Evolutionary conservation across 2,113 vertebrate genomes (phyloP).

Genomic region (Lichenostomus cassidix): DNA sequence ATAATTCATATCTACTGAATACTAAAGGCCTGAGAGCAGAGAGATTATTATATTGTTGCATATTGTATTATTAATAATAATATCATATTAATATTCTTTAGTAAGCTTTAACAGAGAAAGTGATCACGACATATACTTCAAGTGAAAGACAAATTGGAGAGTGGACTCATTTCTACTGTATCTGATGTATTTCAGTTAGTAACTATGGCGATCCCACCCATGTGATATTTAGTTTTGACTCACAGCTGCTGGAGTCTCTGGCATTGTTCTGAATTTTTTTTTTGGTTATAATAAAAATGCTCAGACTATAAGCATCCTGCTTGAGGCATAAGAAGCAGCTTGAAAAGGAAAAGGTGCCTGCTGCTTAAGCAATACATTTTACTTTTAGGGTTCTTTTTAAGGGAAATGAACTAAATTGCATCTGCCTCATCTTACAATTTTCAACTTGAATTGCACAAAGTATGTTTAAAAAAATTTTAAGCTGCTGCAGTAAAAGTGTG

Average conservation of each 20-base stretch:
- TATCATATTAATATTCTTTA: not conserved
- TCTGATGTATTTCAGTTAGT: not conserved
- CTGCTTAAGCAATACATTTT: constrained; percentile 55
- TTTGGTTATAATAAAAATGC: constrained; percentile 55
- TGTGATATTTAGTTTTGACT: constrained; percentile 61
- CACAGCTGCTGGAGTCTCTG: constrained; percentile 60
- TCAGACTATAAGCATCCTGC: constrained; percentile 44
- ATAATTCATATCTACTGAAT: not conserved
- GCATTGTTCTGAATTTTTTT: constrained; percentile 15
- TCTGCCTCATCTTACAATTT: constrained; percentile 54
- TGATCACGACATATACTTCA: not conserved
- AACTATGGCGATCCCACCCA: constrained; percentile 44
- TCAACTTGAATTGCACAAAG: constrained; percentile 47
- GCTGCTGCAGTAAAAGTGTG: not conserved
- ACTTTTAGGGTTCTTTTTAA: constrained; percentile 50
- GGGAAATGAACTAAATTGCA: constrained; percentile 49
- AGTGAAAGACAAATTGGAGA: not conserved
- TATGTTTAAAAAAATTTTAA: constrained; percentile 16
- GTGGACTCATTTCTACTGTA: not conserved
- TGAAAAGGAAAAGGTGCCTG: constrained; percentile 38
- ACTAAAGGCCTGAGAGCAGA: not conserved
- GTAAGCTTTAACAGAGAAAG: not conserved
- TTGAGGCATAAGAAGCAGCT: constrained; percentile 57
- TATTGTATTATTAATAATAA: not conserved
- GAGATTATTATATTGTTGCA: not conserved